phyloP scores from a whole-genome alignment of 2,797 vertebrate genomes.

The Percopsis omiscomaycus region DNA sequence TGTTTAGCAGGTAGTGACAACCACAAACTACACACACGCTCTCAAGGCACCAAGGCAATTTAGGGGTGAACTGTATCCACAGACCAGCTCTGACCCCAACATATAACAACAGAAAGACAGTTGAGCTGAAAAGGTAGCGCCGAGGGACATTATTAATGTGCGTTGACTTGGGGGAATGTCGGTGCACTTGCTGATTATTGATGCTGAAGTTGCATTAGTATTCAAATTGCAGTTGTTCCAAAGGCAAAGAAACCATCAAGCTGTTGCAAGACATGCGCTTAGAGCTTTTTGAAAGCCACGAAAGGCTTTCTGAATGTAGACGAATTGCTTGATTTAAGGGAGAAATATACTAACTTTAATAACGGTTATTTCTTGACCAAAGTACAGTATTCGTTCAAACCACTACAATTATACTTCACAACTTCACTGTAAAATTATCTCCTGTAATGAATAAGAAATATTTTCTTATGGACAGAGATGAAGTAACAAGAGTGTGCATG shows the following conservation, averaged over 20 bases:
- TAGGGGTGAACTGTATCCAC: background rate
- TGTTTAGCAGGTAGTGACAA: slow-evolving; percentile 20
- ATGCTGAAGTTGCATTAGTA: slow-evolving; percentile 1
- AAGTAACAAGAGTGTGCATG: too few species aligned
- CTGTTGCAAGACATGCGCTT: background rate
- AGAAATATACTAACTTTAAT: too few species aligned
- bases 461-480: too few species aligned
- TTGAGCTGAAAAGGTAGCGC: slow-evolving; percentile 8
- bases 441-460: too few species aligned
- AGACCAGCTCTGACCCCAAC: slow-evolving; percentile 28
- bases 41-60: slow-evolving; percentile 20
- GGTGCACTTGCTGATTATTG: slow-evolving; percentile 9
- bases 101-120: slow-evolving; percentile 15
- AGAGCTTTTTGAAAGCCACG: background rate
- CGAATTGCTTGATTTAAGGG: too few species aligned
- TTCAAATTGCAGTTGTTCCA: background rate
- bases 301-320: background rate
- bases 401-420: too few species aligned
- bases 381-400: too few species aligned
- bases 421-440: too few species aligned
- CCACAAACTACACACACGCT: slow-evolving; percentile 38
- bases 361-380: too few species aligned
- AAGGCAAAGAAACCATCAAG: background rate
- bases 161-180: slow-evolving; percentile 8
- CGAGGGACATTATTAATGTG: slow-evolving; percentile 4